Conservation (phyloP, 2,113 vertebrate genomes). For the Callithrix jacchus region DNA sequence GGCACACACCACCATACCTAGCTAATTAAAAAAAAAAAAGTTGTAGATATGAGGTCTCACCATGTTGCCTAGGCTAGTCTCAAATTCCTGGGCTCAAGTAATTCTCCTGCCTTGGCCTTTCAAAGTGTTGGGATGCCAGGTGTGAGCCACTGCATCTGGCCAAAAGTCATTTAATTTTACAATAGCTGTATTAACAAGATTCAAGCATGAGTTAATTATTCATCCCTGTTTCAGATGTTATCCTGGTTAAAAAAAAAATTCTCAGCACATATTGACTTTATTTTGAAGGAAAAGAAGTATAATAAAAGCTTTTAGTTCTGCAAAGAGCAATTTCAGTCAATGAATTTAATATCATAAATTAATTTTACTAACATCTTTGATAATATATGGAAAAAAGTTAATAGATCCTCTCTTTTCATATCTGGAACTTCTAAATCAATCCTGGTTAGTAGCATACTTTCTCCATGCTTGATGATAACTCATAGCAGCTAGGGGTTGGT, state of each 20-base stretch:
- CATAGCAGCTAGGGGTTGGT: slow-evolving; percentile 6
- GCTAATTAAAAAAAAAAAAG: too few species aligned
- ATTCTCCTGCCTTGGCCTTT: too few species aligned
- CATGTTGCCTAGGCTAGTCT: too few species aligned
- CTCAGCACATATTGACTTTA: background rate
- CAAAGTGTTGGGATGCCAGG: too few species aligned
- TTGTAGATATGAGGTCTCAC: too few species aligned
- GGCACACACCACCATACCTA: too few species aligned
- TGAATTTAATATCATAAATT: background rate
- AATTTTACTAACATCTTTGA: background rate
- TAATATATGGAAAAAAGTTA: background rate
- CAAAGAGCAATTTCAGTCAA: background rate
- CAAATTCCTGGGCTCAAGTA: too few species aligned
- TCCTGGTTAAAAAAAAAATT: background rate
- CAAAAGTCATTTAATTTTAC: background rate
- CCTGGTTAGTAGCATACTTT: background rate
- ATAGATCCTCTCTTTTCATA: background rate
- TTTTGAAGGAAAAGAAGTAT: slow-evolving; percentile 13
- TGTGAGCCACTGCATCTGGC: too few species aligned
- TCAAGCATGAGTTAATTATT: background rate
- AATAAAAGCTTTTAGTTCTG: background rate
- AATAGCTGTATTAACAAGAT: background rate
- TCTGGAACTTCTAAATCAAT: slow-evolving; percentile 11
- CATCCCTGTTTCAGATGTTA: background rate
- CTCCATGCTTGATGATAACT: background rate